Evolutionary conservation across 2,797 vertebrate genomes (phyloP).

Genomic region (Gadopsis marmoratus): DNA sequence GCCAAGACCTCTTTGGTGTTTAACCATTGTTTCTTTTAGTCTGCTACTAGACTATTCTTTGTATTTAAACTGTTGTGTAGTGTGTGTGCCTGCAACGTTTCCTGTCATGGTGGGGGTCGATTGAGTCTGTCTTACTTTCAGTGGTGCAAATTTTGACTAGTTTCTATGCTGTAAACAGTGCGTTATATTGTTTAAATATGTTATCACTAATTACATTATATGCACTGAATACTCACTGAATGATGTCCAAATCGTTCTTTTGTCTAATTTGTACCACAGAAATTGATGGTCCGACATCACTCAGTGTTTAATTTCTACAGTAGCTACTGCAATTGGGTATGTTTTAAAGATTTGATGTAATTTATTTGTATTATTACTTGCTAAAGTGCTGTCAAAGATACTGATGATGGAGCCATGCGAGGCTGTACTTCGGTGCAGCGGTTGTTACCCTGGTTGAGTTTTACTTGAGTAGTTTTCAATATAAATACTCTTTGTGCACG

Average conservation of each 20-base stretch:
- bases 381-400: no score
- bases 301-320: not conserved
- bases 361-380: not conserved
- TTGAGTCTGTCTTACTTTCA: not conserved
- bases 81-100: constrained; percentile 4
- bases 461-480: not conserved
- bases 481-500: not conserved
- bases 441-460: not conserved
- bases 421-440: no score
- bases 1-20: constrained; percentile 25
- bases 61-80: constrained; percentile 7
- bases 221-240: not conserved
- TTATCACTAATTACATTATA: not conserved
- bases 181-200: not conserved
- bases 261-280: not conserved
- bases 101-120: not conserved
- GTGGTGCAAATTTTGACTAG: not conserved
- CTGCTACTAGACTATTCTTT: not conserved
- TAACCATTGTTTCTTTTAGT: constrained; percentile 23
- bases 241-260: not conserved
- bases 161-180: not conserved
- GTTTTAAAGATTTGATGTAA: not conserved
- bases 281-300: not conserved
- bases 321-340: not conserved
- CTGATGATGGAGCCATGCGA: no score